Evolutionary conservation across 2,888 invertebrate genomes (phyloP).

Genomic region (Pocota personata): DNA sequence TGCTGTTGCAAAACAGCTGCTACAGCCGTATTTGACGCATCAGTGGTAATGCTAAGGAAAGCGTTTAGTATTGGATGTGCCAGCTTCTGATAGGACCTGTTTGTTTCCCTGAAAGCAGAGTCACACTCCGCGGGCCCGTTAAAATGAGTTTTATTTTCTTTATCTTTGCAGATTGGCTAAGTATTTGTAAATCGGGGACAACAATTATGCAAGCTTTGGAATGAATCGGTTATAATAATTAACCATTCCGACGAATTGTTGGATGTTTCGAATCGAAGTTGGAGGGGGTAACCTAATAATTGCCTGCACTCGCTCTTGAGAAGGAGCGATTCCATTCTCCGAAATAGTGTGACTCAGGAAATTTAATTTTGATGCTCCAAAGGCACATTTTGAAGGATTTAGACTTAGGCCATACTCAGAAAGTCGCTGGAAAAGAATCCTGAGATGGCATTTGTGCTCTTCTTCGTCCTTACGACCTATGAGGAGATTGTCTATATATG

Average conservation of each 20-base stretch:
- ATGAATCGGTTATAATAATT: conserved; percentile 47
- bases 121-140: neutral
- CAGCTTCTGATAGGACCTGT: neutral
- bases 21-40: neutral
- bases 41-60: neutral
- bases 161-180: neutral
- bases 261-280: conserved; percentile 9
- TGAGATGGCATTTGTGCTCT: neutral
- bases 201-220: conserved; percentile 30
- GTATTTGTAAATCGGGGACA: conserved; percentile 23
- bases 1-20: neutral
- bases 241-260: conserved; percentile 47
- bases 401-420: neutral
- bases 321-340: neutral
- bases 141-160: conserved; percentile 23
- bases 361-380: neutral
- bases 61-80: neutral
- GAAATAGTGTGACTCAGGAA: neutral
- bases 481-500: neutral
- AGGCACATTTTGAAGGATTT: neutral
- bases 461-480: neutral
- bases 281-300: neutral
- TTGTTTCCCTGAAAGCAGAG: neutral
- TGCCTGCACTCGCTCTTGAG: neutral
- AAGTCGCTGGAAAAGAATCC: neutral